These are phyloP conservation scores for Lacanobia wlatinum DNA, from an alignment of 2,888 invertebrate species.

Conservation along the genomic window DNA sequence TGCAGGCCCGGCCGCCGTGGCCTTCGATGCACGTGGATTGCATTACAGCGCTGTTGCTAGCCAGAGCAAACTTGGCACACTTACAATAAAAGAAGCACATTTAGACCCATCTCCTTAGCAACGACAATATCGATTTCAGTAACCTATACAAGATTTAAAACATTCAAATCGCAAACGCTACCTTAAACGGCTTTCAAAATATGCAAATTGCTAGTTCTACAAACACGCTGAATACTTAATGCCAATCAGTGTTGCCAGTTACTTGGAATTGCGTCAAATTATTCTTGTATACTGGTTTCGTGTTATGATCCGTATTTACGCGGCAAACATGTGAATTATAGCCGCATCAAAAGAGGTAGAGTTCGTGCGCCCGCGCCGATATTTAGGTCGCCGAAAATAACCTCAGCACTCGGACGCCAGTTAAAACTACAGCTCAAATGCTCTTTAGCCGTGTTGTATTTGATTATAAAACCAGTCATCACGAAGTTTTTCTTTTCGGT, in stretches of 20 bases:
- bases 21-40: slow-evolving; percentile 83
- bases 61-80: slow-evolving; percentile 60
- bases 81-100: slow-evolving; percentile 28
- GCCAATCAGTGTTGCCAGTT: slow-evolving; percentile 34
- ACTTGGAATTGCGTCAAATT: slow-evolving; percentile 51
- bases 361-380: slow-evolving; percentile 79
- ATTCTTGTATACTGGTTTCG: slow-evolving; percentile 64
- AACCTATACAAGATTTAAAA: slow-evolving; percentile 14
- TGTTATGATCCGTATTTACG: slow-evolving; percentile 59
- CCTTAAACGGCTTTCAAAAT: slow-evolving; percentile 32
- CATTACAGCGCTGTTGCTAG: slow-evolving; percentile 75
- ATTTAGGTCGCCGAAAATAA: slow-evolving; percentile 90
- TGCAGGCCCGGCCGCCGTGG: slow-evolving; percentile 74
- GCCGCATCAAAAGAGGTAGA: slow-evolving; percentile 70
- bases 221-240: slow-evolving; percentile 37
- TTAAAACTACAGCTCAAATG: slow-evolving; percentile 68
- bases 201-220: slow-evolving; percentile 45
- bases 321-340: slow-evolving; percentile 73
- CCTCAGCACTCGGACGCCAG: slow-evolving; percentile 77
- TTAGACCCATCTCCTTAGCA: slow-evolving; percentile 22
- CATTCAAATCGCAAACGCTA: slow-evolving; percentile 12
- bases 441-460: slow-evolving; percentile 49
- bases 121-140: slow-evolving; percentile 25
- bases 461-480: slow-evolving; percentile 32
- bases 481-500: slow-evolving; percentile 19